Percentiles rank a stretch among this genome's conserved stretches.
phyloP scores from a whole-genome alignment of 2,888 invertebrate species.

The Tetragonisca angustula region DNA sequence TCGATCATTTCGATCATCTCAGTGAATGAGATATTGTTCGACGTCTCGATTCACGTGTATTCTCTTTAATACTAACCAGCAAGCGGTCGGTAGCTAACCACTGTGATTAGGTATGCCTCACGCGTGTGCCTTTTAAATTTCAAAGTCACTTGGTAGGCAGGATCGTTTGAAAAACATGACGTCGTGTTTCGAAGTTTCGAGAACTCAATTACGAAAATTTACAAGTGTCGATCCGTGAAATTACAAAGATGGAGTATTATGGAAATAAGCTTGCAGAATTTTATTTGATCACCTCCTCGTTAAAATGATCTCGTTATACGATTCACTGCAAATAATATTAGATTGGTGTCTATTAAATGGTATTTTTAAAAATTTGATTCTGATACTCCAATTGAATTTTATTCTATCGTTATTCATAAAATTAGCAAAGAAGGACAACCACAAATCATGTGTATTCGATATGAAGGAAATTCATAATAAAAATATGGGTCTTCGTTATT shows the following conservation, averaged over 20 bases:
- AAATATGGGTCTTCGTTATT: too few relatives aligned
- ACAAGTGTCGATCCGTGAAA: background rate
- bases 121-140: slow-evolving; percentile 22
- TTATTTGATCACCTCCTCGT: background rate
- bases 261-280: background rate
- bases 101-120: slow-evolving; percentile 10
- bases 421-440: too few relatives aligned
- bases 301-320: background rate
- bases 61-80: background rate
- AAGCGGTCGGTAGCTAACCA: background rate
- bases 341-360: background rate
- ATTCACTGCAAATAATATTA: background rate
- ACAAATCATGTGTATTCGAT: too few relatives aligned
- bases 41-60: too few relatives aligned
- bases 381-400: too few relatives aligned
- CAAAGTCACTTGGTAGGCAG: background rate
- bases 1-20: too few relatives aligned
- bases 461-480: too few relatives aligned
- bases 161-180: slow-evolving; percentile 32
- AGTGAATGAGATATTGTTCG: background rate
- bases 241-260: background rate
- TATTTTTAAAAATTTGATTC: too few relatives aligned
- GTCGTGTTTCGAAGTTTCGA: background rate
- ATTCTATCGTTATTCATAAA: too few relatives aligned
- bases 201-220: slow-evolving; percentile 17